Evolutionary conservation across 2,113 vertebrate species (phyloP).

Genomic region (Hippolais icterina): DNA sequence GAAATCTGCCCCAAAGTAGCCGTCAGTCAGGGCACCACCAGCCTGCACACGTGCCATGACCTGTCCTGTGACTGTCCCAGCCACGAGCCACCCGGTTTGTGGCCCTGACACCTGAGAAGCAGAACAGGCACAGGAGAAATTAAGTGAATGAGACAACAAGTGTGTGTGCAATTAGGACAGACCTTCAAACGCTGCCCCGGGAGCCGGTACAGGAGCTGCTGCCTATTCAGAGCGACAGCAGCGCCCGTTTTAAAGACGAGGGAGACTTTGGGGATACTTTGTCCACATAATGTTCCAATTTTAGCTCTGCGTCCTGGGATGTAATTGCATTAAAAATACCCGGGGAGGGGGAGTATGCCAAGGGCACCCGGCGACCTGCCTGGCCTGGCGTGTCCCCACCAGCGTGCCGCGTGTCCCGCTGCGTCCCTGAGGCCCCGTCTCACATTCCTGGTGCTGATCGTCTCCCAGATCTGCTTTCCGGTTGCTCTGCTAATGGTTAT

Average conservation of each 20-base stretch:
- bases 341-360: background rate
- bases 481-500: constrained; percentile 4
- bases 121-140: background rate
- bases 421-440: background rate
- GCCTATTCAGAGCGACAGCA: constrained; percentile 11
- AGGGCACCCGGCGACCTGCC: constrained; percentile 5
- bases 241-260: background rate
- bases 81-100: background rate
- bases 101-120: constrained; percentile 28
- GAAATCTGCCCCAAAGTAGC: background rate
- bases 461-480: constrained; percentile 13
- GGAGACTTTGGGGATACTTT: constrained; percentile 47
- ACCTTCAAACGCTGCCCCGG: background rate
- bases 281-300: constrained; percentile 64
- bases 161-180: background rate
- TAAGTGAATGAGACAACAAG: constrained; percentile 52
- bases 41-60: background rate
- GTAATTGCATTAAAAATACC: constrained; percentile 58
- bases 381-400: background rate
- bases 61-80: background rate
- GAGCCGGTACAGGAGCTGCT: background rate
- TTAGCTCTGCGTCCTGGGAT: constrained; percentile 38
- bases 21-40: fast-evolving
- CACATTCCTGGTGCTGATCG: background rate
- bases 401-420: background rate